Conservation (phyloP, 2,113 vertebrate genomes). For the human (Homo sapiens) region DNA sequence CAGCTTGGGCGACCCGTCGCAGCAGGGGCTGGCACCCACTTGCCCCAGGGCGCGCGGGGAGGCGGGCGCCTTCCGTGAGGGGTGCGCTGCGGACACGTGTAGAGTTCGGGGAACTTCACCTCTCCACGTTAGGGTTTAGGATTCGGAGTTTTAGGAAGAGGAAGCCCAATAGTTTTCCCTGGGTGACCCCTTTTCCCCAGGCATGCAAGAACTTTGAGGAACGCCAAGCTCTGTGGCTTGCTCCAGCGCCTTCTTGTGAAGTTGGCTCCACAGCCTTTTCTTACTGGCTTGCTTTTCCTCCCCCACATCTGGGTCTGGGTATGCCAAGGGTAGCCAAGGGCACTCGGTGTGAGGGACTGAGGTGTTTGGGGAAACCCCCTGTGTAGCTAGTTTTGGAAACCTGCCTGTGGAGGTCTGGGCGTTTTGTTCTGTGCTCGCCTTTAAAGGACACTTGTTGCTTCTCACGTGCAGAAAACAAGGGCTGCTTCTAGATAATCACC, state of each 20-base stretch:
- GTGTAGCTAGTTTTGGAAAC: background rate
- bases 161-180: background rate
- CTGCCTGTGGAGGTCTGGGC: background rate
- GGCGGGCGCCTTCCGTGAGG: background rate
- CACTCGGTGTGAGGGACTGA: background rate
- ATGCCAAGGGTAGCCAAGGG: slow-evolving; percentile 18
- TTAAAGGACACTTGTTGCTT: slow-evolving; percentile 69
- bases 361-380: background rate
- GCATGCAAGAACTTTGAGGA: background rate
- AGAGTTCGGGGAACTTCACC: background rate
- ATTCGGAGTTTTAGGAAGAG: background rate
- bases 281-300: background rate
- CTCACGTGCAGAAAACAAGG: slow-evolving; percentile 40
- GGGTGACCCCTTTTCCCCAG: background rate
- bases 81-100: background rate
- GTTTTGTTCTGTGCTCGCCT: slow-evolving; percentile 29
- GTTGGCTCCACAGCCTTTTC: background rate
- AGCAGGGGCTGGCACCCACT: slow-evolving; percentile 19
- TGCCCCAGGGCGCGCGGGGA: background rate
- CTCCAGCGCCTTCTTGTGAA: background rate
- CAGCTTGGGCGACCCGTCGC: background rate
- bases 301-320: background rate
- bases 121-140: background rate
- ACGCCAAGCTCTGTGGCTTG: background rate
- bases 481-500: slow-evolving; percentile 15